These are phyloP conservation scores for Eilema caniola DNA, from an alignment of 2,888 invertebrate genomes.

Conservation along the genomic window DNA sequence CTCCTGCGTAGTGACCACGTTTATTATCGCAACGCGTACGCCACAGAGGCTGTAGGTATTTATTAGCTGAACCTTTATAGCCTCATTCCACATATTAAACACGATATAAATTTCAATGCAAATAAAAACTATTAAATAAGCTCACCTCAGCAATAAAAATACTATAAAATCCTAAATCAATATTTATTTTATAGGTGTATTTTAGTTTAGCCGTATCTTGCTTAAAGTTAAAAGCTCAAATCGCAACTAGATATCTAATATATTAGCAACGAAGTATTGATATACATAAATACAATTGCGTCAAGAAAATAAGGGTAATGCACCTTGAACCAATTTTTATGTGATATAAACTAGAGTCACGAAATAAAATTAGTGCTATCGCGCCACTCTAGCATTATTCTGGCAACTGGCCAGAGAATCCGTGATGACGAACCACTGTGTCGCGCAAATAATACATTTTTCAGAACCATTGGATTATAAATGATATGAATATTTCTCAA, in stretches of 20 bases:
- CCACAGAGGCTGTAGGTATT: neutral
- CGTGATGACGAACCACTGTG: conserved; percentile 69
- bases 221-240: neutral
- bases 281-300: neutral
- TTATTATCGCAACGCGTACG: no score
- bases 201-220: neutral
- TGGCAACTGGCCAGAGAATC: conserved; percentile 74
- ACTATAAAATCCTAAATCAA: conserved; percentile 28
- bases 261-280: neutral
- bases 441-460: conserved; percentile 66
- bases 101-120: neutral
- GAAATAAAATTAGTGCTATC: conserved; percentile 77
- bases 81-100: no score
- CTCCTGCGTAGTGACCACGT: no score
- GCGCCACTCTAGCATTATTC: conserved; percentile 57
- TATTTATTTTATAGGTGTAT: no score
- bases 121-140: neutral
- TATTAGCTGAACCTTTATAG: neutral
- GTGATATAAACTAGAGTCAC: conserved; percentile 79
- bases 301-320: conserved; percentile 23
- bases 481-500: conserved; percentile 13
- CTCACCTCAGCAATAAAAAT: neutral
- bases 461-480: conserved; percentile 51
- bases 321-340: conserved; percentile 76
- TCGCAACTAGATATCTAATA: neutral